Conservation (phyloP, 2,888 invertebrate species). For the Amphipyra tragopoginis region DNA sequence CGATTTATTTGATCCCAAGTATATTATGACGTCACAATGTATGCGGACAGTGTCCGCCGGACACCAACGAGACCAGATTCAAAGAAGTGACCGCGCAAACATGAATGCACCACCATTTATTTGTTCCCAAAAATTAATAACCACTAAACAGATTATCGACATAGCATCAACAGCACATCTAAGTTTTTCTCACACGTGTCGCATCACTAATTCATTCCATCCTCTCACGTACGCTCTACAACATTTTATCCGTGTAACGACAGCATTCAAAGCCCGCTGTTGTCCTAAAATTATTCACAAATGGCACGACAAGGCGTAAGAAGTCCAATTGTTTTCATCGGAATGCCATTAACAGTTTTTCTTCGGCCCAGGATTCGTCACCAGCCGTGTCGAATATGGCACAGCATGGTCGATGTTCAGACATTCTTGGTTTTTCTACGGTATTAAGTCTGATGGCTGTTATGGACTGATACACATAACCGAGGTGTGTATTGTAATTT, state of each 20-base stretch:
- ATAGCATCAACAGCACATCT: constrained; percentile 21
- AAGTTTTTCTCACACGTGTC: constrained; percentile 44
- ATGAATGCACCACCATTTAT: constrained; percentile 15
- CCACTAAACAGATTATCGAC: constrained; percentile 45
- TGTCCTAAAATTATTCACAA: constrained; percentile 53
- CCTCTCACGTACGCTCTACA: constrained; percentile 51
- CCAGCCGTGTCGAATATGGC: constrained; percentile 73
- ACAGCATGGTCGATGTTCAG: constrained; percentile 57
- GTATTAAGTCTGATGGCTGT: constrained; percentile 29
- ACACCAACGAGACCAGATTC: constrained; percentile 6
- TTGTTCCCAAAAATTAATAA: constrained; percentile 47
- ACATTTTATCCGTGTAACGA: constrained; percentile 54
- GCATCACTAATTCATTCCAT: constrained; percentile 44
- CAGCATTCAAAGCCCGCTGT: constrained; percentile 40
- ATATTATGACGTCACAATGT: background rate
- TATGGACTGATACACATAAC: constrained; percentile 48
- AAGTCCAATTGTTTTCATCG: constrained; percentile 68
- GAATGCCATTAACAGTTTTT: constrained; percentile 68
- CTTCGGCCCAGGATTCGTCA: constrained; percentile 64
- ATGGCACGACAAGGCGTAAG: constrained; percentile 47
- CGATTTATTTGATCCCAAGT: too few species aligned
- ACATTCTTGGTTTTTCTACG: constrained; percentile 62
- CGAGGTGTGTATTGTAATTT: constrained; percentile 58
- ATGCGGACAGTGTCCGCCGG: too few species aligned
- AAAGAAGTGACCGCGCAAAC: constrained; percentile 13